A percentile compares a stretch with the other conserved stretches of the same genome.
phyloP scores from a whole-genome alignment of 2,888 invertebrate species.

The Palloptera scutellata region DNA sequence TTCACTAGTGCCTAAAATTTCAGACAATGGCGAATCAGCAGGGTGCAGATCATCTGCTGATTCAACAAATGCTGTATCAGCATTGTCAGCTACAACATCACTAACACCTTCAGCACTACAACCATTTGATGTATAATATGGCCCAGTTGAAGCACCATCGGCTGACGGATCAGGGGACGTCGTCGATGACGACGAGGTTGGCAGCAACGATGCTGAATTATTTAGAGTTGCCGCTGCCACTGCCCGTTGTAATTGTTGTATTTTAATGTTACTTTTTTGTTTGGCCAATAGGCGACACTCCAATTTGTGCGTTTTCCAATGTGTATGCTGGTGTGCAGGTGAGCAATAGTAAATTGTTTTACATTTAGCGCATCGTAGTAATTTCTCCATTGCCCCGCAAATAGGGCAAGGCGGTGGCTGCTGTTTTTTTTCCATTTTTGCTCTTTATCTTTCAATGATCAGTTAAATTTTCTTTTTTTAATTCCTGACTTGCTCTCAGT shows the following conservation, averaged over 20 bases:
- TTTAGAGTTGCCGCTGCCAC: constrained; percentile 48
- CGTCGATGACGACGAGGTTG: constrained; percentile 42
- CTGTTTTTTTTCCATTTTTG: constrained; percentile 22
- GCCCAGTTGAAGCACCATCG: background rate
- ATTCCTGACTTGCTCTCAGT: background rate
- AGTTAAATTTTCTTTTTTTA: background rate
- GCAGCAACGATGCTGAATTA: constrained; percentile 29
- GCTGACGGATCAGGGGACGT: background rate
- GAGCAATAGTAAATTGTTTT: constrained; percentile 79
- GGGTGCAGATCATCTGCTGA: constrained; percentile 14
- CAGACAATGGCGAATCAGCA: constrained; percentile 33
- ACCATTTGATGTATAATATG: background rate
- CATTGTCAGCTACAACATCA: constrained; percentile 18
- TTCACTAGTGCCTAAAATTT: constrained; percentile 43
- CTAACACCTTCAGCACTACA: constrained; percentile 3
- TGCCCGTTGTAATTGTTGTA: constrained; percentile 52
- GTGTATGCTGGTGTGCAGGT: constrained; percentile 78
- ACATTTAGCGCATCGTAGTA: constrained; percentile 79
- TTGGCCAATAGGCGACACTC: constrained; percentile 67
- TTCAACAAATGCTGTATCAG: constrained; percentile 25
- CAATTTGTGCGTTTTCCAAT: constrained; percentile 80
- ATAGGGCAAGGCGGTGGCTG: constrained; percentile 47
- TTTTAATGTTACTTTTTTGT: constrained; percentile 48
- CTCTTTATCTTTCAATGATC: background rate
- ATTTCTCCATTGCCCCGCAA: constrained; percentile 58